Percentiles rank a stretch among this genome's conserved stretches.
Evolutionary conservation across 2,797 vertebrate genomes (phyloP).

Genomic region (Sebastes itinus): DNA sequence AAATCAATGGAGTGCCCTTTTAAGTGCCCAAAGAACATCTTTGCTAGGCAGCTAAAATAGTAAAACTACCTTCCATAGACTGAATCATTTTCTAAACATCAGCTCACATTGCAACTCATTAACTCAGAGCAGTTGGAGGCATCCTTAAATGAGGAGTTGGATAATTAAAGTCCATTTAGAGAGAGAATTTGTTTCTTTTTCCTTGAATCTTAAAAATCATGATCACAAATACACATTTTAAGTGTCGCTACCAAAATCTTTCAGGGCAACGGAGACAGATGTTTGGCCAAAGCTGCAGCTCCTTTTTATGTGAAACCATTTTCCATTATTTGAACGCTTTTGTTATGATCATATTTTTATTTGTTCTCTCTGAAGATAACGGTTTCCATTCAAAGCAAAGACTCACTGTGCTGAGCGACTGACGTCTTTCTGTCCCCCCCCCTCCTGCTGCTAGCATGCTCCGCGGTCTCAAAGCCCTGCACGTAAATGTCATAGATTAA

Average conservation of each 20-base stretch:
- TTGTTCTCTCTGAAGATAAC: slow-evolving; percentile 37
- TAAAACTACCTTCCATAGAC: neutral
- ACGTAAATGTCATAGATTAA: slow-evolving; percentile 64
- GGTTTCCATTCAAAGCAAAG: slow-evolving; percentile 33
- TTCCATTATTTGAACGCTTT: slow-evolving; percentile 13
- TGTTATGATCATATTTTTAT: slow-evolving; percentile 21
- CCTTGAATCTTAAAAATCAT: neutral
- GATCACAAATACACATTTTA: neutral
- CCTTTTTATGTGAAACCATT: neutral
- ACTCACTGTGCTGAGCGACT: neutral
- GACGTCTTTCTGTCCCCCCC: slow-evolving; percentile 24
- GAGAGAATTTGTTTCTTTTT: neutral
- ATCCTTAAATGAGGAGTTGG: neutral
- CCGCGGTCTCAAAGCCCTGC: slow-evolving; percentile 21
- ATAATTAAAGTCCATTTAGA: neutral
- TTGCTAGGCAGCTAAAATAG: neutral
- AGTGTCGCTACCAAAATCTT: neutral
- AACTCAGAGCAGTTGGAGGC: neutral
- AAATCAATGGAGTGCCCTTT: neutral
- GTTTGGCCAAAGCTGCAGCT: neutral
- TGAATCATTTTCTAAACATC: neutral
- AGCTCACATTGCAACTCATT: neutral
- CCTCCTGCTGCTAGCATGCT: slow-evolving; percentile 8
- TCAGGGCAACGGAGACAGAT: neutral
- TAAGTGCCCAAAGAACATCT: neutral